phyloP scores from a whole-genome alignment of 2,888 invertebrate genomes.

The Drosophila pegasa region DNA sequence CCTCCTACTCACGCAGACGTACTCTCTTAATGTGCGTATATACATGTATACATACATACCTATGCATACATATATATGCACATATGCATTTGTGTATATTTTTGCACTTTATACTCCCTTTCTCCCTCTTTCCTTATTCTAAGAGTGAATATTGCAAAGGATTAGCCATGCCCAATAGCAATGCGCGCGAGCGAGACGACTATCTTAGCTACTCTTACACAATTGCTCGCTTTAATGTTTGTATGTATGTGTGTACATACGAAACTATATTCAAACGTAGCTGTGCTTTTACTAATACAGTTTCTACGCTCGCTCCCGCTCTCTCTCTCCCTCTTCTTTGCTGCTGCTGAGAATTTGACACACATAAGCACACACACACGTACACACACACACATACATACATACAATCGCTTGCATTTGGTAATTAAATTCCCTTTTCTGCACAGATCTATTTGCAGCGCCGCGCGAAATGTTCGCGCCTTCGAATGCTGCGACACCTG shows the following conservation, averaged over 20 bases:
- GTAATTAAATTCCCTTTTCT: conserved; percentile 30
- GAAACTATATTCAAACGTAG: background rate
- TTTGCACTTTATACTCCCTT: background rate
- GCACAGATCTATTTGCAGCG: conserved; percentile 94
- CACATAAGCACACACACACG: background rate
- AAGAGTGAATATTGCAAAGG: background rate
- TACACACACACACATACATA: background rate
- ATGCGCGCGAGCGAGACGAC: background rate
- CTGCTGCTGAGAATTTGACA: background rate
- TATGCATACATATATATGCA: background rate
- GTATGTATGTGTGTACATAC: no score
- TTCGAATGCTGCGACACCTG: conserved; percentile 92
- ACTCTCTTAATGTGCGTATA: background rate
- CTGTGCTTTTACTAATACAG: background rate
- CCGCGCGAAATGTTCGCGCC: conserved; percentile 92
- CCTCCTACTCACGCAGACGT: background rate
- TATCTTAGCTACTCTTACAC: background rate
- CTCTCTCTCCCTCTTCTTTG: background rate
- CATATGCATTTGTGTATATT: background rate
- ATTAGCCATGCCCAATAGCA: background rate
- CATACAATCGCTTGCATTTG: background rate
- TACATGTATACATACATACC: background rate
- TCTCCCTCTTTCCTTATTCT: background rate
- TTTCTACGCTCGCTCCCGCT: background rate
- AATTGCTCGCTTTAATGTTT: background rate